Conservation (phyloP, 2,113 vertebrate genomes). For the Hassar affinis region DNA sequence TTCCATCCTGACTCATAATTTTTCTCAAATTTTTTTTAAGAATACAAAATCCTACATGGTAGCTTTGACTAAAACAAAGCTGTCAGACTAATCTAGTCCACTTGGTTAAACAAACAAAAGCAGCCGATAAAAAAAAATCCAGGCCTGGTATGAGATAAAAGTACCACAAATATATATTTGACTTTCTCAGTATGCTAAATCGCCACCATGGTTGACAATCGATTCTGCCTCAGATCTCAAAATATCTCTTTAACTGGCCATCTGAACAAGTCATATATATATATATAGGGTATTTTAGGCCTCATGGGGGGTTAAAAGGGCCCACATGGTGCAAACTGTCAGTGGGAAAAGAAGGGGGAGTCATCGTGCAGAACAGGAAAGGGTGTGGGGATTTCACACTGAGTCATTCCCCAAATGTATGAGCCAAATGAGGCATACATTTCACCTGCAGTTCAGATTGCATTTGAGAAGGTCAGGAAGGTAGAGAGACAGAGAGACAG, state of each 20-base stretch:
- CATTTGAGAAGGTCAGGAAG: conserved; percentile 58
- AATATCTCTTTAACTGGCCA: conserved; percentile 65
- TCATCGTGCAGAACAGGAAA: conserved; percentile 14
- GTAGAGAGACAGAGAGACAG: no score
- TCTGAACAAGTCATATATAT: conserved; percentile 48
- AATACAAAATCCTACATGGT: not conserved
- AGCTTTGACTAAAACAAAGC: not conserved
- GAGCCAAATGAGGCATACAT: conserved; percentile 54
- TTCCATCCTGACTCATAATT: not conserved
- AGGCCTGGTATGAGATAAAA: not conserved
- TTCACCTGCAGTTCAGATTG: conserved; percentile 68
- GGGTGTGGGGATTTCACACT: conserved; percentile 56
- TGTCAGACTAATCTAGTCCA: not conserved
- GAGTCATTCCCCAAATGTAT: conserved; percentile 55
- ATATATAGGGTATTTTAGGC: conserved; percentile 70
- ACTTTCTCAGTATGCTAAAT: conserved; percentile 50
- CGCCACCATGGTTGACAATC: conserved; percentile 56
- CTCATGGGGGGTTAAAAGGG: conserved; percentile 45
- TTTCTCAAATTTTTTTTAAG: not conserved
- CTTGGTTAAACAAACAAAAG: not conserved
- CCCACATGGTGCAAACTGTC: conserved; percentile 48
- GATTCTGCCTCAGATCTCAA: conserved; percentile 48
- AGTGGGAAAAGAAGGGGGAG: not conserved
- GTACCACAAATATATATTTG: conserved; percentile 36
- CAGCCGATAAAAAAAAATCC: not conserved